Evolutionary conservation across 2,113 vertebrate species (phyloP).

Genomic region (Syngnathus scovelli): DNA sequence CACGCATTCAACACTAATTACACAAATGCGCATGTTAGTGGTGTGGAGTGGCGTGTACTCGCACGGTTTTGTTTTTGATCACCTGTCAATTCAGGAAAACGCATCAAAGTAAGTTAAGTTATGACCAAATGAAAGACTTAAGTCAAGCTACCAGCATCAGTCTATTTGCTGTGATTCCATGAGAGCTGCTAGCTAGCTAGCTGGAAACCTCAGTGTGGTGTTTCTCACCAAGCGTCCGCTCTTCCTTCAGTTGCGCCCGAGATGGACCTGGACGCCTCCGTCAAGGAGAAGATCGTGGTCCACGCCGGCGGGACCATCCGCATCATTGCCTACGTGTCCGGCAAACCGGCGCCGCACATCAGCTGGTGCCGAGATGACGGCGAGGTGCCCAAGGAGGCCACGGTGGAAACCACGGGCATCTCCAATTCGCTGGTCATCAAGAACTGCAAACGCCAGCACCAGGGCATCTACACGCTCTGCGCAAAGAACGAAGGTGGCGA

Average conservation of each 20-base stretch:
- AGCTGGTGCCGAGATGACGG: constrained; percentile 84
- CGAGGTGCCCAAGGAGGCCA: constrained; percentile 85
- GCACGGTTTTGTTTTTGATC: no score
- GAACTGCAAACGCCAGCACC: constrained; percentile 87
- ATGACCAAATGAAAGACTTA: no score
- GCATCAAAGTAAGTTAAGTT: no score
- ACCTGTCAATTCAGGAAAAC: no score
- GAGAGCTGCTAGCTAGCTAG: no score
- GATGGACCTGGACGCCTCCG: constrained; percentile 88
- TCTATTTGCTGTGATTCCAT: no score
- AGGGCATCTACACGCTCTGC: constrained; percentile 89
- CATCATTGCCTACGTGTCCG: constrained; percentile 95
- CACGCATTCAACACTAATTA: no score
- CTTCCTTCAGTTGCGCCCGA: constrained; percentile 81
- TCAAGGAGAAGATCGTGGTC: constrained; percentile 94
- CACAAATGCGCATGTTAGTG: no score
- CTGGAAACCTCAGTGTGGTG: no score
- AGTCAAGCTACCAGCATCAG: no score
- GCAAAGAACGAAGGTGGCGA: constrained; percentile 96
- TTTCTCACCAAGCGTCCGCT: no score
- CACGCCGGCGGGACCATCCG: constrained; percentile 94
- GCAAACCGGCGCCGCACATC: constrained; percentile 88
- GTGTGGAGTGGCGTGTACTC: no score
- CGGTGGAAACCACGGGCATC: constrained; percentile 87
- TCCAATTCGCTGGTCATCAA: constrained; percentile 95